Evolutionary conservation across 2,113 vertebrate genomes (phyloP).

Genomic region (Sprattus sprattus): DNA sequence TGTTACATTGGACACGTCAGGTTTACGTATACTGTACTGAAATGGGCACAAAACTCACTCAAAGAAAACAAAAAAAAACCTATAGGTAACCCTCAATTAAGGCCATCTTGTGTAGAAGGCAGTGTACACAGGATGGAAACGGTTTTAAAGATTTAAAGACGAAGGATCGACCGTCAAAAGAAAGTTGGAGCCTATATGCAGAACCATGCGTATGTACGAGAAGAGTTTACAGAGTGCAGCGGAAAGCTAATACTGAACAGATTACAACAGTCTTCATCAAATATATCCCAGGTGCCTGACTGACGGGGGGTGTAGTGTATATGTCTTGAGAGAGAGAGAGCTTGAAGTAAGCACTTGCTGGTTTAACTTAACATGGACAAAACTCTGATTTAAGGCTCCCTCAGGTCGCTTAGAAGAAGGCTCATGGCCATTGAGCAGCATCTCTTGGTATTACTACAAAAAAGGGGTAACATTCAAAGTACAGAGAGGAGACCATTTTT

Average conservation of each 20-base stretch:
- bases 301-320: not conserved
- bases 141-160: not conserved
- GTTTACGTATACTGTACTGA: not conserved
- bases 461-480: not conserved
- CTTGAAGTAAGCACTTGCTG: slow-evolving; percentile 24
- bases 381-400: not conserved
- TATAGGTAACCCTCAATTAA: not conserved
- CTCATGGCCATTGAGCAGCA: not conserved
- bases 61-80: not conserved
- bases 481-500: not conserved
- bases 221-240: not conserved
- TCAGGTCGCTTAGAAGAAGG: not conserved
- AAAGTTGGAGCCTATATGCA: not conserved
- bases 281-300: slow-evolving; percentile 22
- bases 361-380: not conserved
- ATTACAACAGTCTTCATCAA: slow-evolving; percentile 16
- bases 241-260: slow-evolving; percentile 28
- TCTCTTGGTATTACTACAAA: not conserved
- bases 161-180: not conserved
- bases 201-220: not conserved
- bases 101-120: not conserved
- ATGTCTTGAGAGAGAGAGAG: not conserved
- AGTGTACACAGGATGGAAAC: not conserved
- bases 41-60: not conserved
- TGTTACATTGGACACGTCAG: slow-evolving; percentile 11